Conservation (phyloP, 2,113 vertebrate genomes). For the Myxocyprinus asiaticus region DNA sequence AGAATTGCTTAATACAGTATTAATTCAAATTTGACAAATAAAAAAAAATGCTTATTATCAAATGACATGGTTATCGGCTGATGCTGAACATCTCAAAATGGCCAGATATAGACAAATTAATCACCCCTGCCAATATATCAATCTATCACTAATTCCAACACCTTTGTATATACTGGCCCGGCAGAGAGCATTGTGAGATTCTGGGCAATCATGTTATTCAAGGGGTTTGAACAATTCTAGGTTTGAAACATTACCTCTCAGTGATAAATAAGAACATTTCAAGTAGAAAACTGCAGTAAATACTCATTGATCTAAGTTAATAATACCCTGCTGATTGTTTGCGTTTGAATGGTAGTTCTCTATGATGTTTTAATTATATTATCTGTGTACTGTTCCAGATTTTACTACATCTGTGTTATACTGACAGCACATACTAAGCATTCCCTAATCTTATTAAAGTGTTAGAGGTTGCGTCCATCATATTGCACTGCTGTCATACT, state of each 20-base stretch:
- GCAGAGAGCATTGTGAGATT: too few species aligned
- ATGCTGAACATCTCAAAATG: too few species aligned
- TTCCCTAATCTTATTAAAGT: constrained; percentile 24
- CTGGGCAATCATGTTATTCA: too few species aligned
- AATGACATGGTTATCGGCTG: too few species aligned
- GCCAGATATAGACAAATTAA: too few species aligned
- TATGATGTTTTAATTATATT: constrained; percentile 9
- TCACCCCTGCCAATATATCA: too few species aligned
- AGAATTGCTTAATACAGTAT: too few species aligned
- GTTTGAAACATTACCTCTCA: background rate
- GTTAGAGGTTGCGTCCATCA: background rate
- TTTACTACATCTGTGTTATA: background rate
- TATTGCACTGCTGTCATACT: background rate
- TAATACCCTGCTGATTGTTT: background rate
- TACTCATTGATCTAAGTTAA: background rate
- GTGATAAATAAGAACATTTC: background rate
- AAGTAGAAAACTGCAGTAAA: background rate
- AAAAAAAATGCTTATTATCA: too few species aligned
- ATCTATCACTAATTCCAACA: too few species aligned
- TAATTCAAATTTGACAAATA: too few species aligned
- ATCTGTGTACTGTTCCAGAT: background rate
- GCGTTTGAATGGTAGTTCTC: constrained; percentile 5
- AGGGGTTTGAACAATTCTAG: too few species aligned
- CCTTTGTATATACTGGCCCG: too few species aligned
- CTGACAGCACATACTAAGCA: background rate